Percentiles rank a stretch among this genome's conserved stretches.
Conservation (phyloP, 2,113 vertebrate genomes). For the Guaruba guarouba region DNA sequence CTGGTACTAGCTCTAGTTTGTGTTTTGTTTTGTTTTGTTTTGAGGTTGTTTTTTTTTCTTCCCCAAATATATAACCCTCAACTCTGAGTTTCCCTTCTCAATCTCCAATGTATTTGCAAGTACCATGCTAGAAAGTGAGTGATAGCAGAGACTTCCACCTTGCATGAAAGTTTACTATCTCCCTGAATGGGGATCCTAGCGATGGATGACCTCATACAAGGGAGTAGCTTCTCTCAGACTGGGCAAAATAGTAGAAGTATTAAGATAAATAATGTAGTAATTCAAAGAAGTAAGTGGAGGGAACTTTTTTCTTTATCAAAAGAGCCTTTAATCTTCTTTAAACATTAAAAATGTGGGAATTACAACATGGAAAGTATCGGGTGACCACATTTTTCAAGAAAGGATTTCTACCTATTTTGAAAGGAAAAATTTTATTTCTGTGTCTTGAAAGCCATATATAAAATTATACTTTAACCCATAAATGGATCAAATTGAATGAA, state of each 20-base stretch:
- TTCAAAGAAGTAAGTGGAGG: background rate
- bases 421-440: background rate
- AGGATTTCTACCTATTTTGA: background rate
- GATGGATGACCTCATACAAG: background rate
- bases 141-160: background rate
- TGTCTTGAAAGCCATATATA: background rate
- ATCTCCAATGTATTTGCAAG: background rate
- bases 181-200: background rate
- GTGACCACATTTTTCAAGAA: background rate
- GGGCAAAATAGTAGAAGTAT: background rate
- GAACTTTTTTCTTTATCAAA: background rate
- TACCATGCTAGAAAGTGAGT: background rate
- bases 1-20: background rate
- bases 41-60: background rate
- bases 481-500: background rate
- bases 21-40: background rate
- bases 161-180: background rate
- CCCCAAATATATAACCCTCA: background rate
- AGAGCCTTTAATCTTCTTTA: background rate
- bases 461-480: background rate
- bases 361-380: background rate
- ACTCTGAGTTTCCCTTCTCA: background rate
- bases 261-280: background rate
- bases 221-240: background rate
- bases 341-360: background rate